phyloP scores from a whole-genome alignment of 2,113 vertebrate genomes.

The Xyliphius kryptos region DNA sequence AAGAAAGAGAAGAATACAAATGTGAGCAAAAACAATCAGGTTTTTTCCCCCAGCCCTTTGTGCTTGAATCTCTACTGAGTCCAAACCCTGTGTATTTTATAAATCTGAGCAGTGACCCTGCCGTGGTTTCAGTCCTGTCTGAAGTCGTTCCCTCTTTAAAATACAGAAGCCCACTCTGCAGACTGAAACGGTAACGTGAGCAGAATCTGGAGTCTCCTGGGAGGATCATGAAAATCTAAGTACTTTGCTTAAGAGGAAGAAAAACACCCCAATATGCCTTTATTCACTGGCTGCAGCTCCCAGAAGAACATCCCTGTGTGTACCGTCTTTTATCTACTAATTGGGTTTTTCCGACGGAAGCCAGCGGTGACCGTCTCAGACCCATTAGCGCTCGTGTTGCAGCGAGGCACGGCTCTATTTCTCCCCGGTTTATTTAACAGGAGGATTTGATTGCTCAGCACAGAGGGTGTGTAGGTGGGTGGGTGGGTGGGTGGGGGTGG shows the following conservation, averaged over 20 bases:
- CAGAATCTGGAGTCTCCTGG: conserved; percentile 3
- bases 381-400: conserved; percentile 34
- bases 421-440: conserved; percentile 20
- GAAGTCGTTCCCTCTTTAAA: conserved; percentile 1
- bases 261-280: conserved; percentile 16
- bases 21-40: too few relatives aligned
- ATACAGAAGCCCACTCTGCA: not conserved
- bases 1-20: too few relatives aligned
- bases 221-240: conserved; percentile 26
- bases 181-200: conserved; percentile 8
- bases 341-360: conserved; percentile 37
- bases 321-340: conserved; percentile 37
- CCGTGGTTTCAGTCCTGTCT: too few relatives aligned
- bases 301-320: conserved; percentile 23
- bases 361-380: conserved; percentile 28
- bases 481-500: conserved; percentile 1
- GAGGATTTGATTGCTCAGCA: conserved; percentile 17
- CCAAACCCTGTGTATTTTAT: too few relatives aligned
- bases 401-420: conserved; percentile 20
- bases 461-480: conserved; percentile 6
- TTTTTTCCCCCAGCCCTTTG: too few relatives aligned
- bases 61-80: too few relatives aligned
- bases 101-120: too few relatives aligned
- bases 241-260: conserved; percentile 7
- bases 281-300: not conserved